Conservation (phyloP, 2,113 vertebrate species). For the Caretta caretta region DNA sequence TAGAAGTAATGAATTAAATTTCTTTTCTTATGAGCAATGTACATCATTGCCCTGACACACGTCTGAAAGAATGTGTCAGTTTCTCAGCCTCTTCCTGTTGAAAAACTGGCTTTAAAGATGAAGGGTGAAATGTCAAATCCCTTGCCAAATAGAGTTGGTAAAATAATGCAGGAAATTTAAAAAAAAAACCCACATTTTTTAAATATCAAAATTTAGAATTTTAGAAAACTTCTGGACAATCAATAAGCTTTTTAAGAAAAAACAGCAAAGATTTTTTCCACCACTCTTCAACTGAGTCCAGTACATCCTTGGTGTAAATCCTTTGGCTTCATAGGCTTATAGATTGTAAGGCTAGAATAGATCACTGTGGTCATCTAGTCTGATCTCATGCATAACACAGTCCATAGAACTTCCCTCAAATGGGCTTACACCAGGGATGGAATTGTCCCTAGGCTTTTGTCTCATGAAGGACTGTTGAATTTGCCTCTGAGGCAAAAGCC, state of each 20-base stretch:
- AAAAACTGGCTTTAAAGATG: constrained; percentile 21
- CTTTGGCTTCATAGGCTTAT: constrained; percentile 1
- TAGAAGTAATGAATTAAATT: constrained; percentile 44
- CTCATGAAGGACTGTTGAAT: background rate
- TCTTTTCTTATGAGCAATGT: constrained; percentile 15
- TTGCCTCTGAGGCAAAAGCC: background rate
- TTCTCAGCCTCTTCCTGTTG: background rate
- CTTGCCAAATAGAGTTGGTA: background rate
- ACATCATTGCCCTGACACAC: constrained; percentile 27
- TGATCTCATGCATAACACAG: background rate
- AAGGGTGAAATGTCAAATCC: background rate
- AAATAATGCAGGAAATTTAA: background rate
- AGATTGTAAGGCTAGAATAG: background rate
- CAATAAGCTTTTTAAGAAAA: background rate
- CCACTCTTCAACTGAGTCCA: background rate
- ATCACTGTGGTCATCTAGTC: background rate
- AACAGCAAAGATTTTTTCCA: background rate
- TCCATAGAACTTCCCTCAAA: background rate
- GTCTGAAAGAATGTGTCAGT: background rate
- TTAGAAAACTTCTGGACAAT: background rate
- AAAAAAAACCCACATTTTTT: no score
- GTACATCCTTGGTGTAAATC: background rate
- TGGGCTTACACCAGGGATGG: background rate
- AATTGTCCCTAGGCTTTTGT: background rate
- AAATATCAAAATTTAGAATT: background rate